Percentiles rank a stretch among this genome's conserved stretches.
phyloP scores from a whole-genome alignment of 2,797 vertebrate species.

The Hypotaenidia okinawae region DNA sequence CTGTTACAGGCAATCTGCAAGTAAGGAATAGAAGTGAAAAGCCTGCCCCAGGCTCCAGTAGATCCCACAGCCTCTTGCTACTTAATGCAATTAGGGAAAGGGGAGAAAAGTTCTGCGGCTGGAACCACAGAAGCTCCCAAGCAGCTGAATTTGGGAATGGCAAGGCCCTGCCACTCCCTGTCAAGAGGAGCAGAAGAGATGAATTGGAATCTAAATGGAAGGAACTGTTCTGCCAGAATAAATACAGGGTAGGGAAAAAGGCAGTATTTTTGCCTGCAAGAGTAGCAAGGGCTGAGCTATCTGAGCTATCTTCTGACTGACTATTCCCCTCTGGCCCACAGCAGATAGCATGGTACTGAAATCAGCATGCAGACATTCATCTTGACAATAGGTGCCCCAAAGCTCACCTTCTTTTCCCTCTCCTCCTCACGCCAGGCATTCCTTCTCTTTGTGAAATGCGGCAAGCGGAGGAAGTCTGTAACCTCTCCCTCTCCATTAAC shows the following conservation, averaged over 20 bases:
- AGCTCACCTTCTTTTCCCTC: constrained; percentile 92
- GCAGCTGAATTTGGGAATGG: background rate
- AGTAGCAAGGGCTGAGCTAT: background rate
- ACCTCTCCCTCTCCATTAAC: constrained; percentile 98
- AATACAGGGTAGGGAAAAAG: background rate
- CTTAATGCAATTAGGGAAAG: background rate
- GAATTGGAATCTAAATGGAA: background rate
- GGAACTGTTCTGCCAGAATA: background rate
- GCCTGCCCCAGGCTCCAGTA: background rate
- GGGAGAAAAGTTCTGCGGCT: background rate
- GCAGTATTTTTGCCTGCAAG: background rate
- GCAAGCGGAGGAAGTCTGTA: constrained; percentile 94
- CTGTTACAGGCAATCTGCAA: background rate
- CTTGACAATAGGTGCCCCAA: background rate
- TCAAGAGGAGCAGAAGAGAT: background rate
- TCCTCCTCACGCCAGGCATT: constrained; percentile 97
- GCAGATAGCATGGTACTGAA: fast-evolving
- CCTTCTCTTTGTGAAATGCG: constrained; percentile 95
- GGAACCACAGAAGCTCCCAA: background rate
- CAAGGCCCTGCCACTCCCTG: background rate
- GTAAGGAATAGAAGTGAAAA: background rate
- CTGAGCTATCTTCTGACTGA: background rate
- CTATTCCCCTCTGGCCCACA: background rate
- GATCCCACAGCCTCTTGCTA: background rate
- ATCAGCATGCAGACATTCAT: background rate